A percentile compares a stretch with the other conserved stretches of the same genome.
phyloP scores from a whole-genome alignment of 2,888 invertebrate species.

The Stenchaetothrips biformis region DNA sequence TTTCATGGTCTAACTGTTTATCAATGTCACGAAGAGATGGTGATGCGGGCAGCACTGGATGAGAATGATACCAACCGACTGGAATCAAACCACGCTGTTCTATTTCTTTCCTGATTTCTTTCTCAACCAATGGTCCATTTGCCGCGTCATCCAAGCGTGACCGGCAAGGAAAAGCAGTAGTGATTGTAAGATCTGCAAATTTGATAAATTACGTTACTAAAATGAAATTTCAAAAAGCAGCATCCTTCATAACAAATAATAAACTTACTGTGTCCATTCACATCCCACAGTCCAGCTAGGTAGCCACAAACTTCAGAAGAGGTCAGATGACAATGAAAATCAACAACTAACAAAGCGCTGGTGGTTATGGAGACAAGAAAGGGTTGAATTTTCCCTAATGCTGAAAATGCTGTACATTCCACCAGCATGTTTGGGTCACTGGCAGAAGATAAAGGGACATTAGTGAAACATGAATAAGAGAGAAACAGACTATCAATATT shows the following conservation, averaged over 20 bases:
- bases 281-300: constrained; percentile 91
- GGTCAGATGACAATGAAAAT: constrained; percentile 91
- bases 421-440: constrained; percentile 88
- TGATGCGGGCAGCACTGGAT: constrained; percentile 80
- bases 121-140: constrained; percentile 69
- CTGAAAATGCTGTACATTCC: constrained; percentile 81
- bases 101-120: constrained; percentile 77
- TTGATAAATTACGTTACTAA: constrained; percentile 26
- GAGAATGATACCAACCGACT: constrained; percentile 95
- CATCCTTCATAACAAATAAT: neutral
- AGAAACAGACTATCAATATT: neutral
- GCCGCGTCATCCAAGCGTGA: constrained; percentile 74
- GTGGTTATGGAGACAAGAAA: constrained; percentile 83
- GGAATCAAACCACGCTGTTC: constrained; percentile 74
- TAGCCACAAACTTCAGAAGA: constrained; percentile 94
- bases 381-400: constrained; percentile 85
- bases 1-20: constrained; percentile 89
- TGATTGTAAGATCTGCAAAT: constrained; percentile 72
- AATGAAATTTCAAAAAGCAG: neutral
- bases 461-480: constrained; percentile 24
- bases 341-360: constrained; percentile 80
- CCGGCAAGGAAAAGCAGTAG: constrained; percentile 83
- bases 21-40: constrained; percentile 86
- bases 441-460: constrained; percentile 40
- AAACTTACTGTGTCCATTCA: constrained; percentile 82